These are phyloP conservation scores for Phoenicopterus ruber DNA, from an alignment of 2,113 vertebrate genomes.

Conservation along the genomic window DNA sequence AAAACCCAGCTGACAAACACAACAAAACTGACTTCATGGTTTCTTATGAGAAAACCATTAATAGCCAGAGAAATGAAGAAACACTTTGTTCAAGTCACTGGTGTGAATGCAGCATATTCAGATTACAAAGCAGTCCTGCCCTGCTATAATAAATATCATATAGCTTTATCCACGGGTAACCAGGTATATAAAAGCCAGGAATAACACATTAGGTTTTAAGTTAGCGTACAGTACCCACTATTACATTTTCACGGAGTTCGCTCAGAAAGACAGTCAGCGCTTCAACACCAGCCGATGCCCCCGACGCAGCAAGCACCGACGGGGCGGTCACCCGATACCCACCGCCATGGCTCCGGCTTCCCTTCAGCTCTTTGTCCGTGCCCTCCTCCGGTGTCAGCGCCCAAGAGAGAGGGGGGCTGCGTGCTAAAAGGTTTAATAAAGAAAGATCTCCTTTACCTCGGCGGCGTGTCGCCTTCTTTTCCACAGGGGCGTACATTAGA, in stretches of 20 bases:
- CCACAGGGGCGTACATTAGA: not conserved
- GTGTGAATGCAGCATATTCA: conserved; percentile 51
- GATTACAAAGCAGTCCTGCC: conserved; percentile 57
- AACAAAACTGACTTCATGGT: conserved; percentile 60
- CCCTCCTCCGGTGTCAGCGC: not conserved
- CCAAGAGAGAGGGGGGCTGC: not conserved
- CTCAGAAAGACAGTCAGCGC: not conserved
- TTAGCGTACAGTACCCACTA: not conserved
- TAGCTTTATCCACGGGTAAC: not conserved
- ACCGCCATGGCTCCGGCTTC: not conserved
- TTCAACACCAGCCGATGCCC: not conserved
- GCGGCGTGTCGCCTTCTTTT: fast-evolving
- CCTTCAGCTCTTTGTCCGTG: not conserved
- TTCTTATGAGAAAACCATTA: conserved; percentile 63
- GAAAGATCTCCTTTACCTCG: not conserved
- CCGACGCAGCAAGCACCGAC: fast-evolving
- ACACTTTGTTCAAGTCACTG: conserved; percentile 60
- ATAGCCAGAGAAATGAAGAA: conserved; percentile 64
- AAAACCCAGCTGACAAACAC: conserved; percentile 69
- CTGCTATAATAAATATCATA: conserved; percentile 21
- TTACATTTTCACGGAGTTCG: not conserved
- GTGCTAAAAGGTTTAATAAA: not conserved
- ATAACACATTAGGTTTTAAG: conserved; percentile 51
- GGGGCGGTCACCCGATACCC: not conserved
- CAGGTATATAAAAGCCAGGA: conserved; percentile 60